Base-by-base conservation (phyloP, 2,113 vertebrate genomes). In the Mesembrinibis cayennensis region DNA sequence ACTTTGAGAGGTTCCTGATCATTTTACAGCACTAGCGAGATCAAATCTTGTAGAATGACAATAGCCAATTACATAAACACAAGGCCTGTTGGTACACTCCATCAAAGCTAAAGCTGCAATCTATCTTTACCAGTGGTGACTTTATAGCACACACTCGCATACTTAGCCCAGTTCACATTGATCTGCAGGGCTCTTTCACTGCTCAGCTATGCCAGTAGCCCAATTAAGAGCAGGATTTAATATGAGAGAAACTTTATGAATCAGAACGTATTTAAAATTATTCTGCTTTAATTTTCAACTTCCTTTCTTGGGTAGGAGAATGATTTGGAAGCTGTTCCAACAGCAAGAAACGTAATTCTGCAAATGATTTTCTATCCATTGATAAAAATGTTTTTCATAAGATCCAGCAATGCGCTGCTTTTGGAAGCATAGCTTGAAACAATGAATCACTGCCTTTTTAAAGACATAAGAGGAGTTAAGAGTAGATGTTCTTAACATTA, bases 181-280 rank as follows among this genome's bases (percentile, higher is more conserved):
- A 92, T 94, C 82, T 88, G 83, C 65, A 87, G 26, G 17, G 69
- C 44, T 95, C 89, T 52, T 63, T 49, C 29, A 38, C 29, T 38
- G 63, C 53, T 66, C 27, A 77, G 55, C 32, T 65, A 25, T 50
- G 88, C 73, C 90, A 92, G 34, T 36, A 91, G 87, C 61, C 72
- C 90, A 84, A 80, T 91, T 92, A 80, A 95, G 27, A 63, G 29
- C 9, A 61, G 72, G 67, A 94, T 93, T 97, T 87, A 93, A 90
- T 87, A 84, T 52, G 63, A 87, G 76, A 89, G 58, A 78, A 76
- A 95, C 78, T 96, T 96, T 88, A 93, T 93, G 90, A 96, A 83
- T 94, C 70, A 89, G 89, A 97, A 93, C 81, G 87, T 82, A 93
- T 65, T 97, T 95, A 74, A 93, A 94, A 94, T 79, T 70, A 77